Percentiles rank a stretch among this genome's conserved stretches.
Conservation (phyloP, 2,888 invertebrate genomes). For the Hoplodrina ambigua region DNA sequence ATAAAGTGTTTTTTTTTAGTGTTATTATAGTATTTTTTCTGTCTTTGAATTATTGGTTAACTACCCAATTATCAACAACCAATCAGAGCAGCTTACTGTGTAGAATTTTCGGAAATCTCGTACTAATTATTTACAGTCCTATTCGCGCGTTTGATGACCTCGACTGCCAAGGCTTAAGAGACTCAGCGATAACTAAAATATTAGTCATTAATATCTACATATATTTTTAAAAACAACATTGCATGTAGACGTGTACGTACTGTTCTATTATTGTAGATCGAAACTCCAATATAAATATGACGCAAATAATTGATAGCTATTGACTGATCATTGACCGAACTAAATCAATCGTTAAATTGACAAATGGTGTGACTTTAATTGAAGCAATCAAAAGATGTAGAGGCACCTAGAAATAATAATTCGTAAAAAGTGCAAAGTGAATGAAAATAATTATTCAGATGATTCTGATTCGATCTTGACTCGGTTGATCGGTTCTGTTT, state of each 20-base stretch:
- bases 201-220: too few species aligned
- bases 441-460: slow-evolving; percentile 31
- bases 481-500: slow-evolving; percentile 34
- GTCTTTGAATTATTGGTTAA: too few species aligned
- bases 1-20: too few species aligned
- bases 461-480: slow-evolving; percentile 33
- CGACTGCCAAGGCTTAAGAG: background rate
- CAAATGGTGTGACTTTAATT: slow-evolving; percentile 32
- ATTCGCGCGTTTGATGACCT: background rate
- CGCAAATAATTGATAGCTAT: slow-evolving; percentile 30
- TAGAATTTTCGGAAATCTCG: background rate
- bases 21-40: too few species aligned
- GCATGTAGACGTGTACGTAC: background rate
- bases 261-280: background rate
- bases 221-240: background rate
- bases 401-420: background rate
- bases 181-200: too few species aligned
- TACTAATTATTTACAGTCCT: background rate
- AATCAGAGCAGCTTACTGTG: background rate
- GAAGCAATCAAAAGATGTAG: slow-evolving; percentile 30
- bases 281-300: slow-evolving; percentile 31
- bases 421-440: slow-evolving; percentile 6
- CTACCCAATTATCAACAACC: background rate
- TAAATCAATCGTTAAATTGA: slow-evolving; percentile 22
- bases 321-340: slow-evolving; percentile 35